These are phyloP conservation scores for Tetropium fuscum DNA, from an alignment of 2,888 invertebrate genomes.

Conservation along the genomic window DNA sequence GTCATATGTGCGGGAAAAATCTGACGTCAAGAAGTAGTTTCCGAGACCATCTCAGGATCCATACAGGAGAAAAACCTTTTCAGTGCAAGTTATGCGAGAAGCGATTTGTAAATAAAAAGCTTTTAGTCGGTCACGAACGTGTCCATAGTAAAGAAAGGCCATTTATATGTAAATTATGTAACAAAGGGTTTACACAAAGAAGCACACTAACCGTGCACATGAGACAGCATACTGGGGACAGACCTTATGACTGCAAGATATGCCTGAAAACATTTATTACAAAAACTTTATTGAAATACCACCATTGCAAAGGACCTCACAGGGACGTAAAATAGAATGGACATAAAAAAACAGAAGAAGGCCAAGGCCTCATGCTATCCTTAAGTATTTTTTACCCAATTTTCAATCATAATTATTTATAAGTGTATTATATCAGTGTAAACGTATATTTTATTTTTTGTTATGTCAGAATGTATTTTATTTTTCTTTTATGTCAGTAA, in stretches of 20 bases:
- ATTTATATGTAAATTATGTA: conserved; percentile 69
- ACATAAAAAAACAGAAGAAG: too few species aligned
- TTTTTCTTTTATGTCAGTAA: too few species aligned
- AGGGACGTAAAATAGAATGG: too few species aligned
- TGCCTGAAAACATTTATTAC: conserved; percentile 60
- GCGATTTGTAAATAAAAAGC: conserved; percentile 61
- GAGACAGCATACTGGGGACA: conserved; percentile 43
- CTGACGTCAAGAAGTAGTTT: conserved; percentile 46
- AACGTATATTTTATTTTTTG: too few species aligned
- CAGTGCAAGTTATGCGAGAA: conserved; percentile 64
- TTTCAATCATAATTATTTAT: too few species aligned
- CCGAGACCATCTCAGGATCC: conserved; percentile 24
- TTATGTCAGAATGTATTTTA: too few species aligned
- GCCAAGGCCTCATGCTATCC: too few species aligned
- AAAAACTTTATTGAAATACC: conserved; percentile 63
- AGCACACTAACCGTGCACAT: conserved; percentile 38
- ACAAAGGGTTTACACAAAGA: conserved; percentile 61
- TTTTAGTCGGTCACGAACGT: conserved; percentile 68
- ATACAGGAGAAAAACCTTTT: conserved; percentile 62
- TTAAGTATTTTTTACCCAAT: too few species aligned
- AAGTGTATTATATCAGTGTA: too few species aligned
- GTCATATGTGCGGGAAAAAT: conserved; percentile 57
- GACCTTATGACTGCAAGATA: conserved; percentile 53
- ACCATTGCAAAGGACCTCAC: conserved; percentile 47
- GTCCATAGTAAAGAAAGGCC: conserved; percentile 70